Base-by-base conservation (phyloP, 2,113 vertebrate species). In the Caracal caracal region DNA sequence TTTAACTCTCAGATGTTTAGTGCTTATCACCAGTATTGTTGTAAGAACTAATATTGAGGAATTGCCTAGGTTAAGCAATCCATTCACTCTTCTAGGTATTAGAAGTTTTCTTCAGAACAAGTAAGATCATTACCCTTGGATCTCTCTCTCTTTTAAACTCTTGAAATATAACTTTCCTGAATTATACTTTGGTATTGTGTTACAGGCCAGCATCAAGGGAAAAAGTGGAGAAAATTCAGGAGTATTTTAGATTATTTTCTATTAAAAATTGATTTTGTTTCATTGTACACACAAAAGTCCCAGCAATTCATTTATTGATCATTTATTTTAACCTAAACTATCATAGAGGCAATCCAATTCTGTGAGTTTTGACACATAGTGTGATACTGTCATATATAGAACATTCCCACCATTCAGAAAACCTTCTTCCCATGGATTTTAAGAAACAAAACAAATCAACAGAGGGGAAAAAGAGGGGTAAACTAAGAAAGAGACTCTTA, bases 241-340 rank as follows among this genome's bases (percentile, higher is more conserved):
- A 56, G 19, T 90, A 35, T 75, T 83, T 97, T 88, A 79, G 40
- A 88, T 83, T 70, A 17, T 83, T 73, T 19, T 90, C 73, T n/a
- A 93, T 75, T 94, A 95, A 91, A 95, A 83, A 53, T 53, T 8
- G 2, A 9, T 81, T 96, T 90, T 89, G 28, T 43, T 87, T 92
- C 79, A 87, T 61, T 94, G 92, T 30, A 37, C 40, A 84, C 28
- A 35, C 35, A 90, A 89, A 68, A 20, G 40, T 1, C 3, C 30
- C 90, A 83, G 61, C 30, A 86, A 82, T 47, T 79, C 19, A 71
- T 65, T 33, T 80, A 85, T 24, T 73, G 43, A 9, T 11, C 53
- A 84, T 53, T 53, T 75, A 75, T 66, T 84, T 28, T 84, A 89
- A 92, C 17, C 17, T 82, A 0, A 70, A 30, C 33, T 63, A 16